Evolutionary conservation across 2,888 invertebrate species (phyloP).

Genomic region (Aspidiotus destructor): DNA sequence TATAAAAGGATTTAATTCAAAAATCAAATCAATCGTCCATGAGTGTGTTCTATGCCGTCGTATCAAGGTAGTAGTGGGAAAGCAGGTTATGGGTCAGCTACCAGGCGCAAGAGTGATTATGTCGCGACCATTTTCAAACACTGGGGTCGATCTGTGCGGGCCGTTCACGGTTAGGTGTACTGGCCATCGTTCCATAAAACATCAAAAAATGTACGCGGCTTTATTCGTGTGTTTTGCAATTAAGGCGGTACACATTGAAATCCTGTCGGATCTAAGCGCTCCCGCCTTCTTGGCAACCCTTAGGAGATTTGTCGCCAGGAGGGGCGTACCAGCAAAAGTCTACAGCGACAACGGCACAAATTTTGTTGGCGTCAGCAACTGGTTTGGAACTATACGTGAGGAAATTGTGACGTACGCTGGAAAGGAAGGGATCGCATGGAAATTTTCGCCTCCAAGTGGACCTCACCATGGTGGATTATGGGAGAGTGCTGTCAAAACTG

Average conservation of each 20-base stretch:
- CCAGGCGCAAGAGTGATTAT: not conserved
- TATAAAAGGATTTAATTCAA: not conserved
- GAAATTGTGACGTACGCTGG: not conserved
- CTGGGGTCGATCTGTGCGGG: slow-evolving; percentile 16
- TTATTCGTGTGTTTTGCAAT: slow-evolving; percentile 23
- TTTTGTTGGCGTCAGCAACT: slow-evolving; percentile 35
- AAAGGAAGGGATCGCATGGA: slow-evolving; percentile 35
- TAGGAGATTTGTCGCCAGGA: slow-evolving; percentile 9
- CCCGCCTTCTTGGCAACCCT: slow-evolving; percentile 10
- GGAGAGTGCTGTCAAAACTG: slow-evolving; percentile 30
- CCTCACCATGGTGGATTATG: slow-evolving; percentile 34
- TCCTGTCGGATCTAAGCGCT: not conserved
- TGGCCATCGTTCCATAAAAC: not conserved
- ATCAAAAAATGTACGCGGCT: slow-evolving; percentile 3
- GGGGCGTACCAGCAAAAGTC: slow-evolving; percentile 24
- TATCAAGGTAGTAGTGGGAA: not conserved
- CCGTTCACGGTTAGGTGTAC: slow-evolving; percentile 3
- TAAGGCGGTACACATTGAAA: slow-evolving; percentile 20
- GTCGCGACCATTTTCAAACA: not conserved
- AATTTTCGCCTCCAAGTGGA: slow-evolving; percentile 34
- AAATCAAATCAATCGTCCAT: not conserved
- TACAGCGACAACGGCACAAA: slow-evolving; percentile 36
- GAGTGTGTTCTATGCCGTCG: slow-evolving; percentile 8
- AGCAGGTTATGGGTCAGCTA: slow-evolving; percentile 14
- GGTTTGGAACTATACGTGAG: not conserved